Conservation (phyloP, 2,113 vertebrate species). For the Grallaria varia region DNA sequence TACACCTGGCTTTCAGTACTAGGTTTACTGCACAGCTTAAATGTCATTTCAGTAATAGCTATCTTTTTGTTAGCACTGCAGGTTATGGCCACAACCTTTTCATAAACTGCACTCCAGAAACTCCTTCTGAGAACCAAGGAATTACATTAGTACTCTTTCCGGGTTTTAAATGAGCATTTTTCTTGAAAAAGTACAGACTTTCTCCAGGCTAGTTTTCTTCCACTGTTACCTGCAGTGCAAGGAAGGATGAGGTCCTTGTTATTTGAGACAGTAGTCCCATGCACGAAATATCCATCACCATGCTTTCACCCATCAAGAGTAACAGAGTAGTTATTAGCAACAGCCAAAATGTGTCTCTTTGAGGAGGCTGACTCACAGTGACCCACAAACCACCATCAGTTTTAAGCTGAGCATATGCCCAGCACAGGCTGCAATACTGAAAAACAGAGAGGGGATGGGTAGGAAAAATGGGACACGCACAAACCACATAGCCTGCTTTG, state of each 20-base stretch:
- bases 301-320: neutral
- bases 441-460: neutral
- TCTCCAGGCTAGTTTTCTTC: neutral
- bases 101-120: neutral
- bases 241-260: neutral
- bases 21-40: neutral
- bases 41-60: neutral
- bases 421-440: neutral
- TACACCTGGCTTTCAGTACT: neutral
- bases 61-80: neutral
- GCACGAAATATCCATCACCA: neutral
- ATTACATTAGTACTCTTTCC: neutral
- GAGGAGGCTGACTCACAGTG: neutral
- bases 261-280: neutral
- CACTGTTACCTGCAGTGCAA: neutral
- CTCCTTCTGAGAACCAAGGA: neutral
- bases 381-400: neutral
- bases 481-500: neutral
- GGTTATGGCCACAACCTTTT: neutral
- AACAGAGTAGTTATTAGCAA: neutral
- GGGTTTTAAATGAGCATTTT: neutral
- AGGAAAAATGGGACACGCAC: neutral
- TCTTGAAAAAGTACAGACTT: neutral
- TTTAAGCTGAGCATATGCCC: neutral
- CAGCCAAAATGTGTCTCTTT: neutral